A percentile compares a stretch with the other conserved stretches of the same genome.
Evolutionary conservation across 2,888 invertebrate species (phyloP).

Genomic region (Coronaproctus castanopsis): DNA sequence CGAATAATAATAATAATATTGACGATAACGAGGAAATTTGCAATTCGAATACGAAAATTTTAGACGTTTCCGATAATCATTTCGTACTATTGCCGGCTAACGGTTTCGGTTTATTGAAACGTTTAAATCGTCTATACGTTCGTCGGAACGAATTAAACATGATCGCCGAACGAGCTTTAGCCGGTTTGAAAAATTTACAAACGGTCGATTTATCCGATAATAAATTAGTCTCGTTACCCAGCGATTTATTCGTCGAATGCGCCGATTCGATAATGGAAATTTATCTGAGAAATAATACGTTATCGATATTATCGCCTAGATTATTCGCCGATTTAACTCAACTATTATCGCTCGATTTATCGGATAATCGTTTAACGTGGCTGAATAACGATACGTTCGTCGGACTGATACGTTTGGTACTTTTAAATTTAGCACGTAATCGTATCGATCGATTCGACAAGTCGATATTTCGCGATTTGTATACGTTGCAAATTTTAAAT

Average conservation of each 20-base stretch:
- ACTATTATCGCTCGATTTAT: conserved; percentile 60
- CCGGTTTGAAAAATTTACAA: conserved; percentile 58
- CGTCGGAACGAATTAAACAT: conserved; percentile 76
- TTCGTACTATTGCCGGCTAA: conserved; percentile 62
- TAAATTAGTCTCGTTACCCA: conserved; percentile 68
- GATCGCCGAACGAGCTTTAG: conserved; percentile 64
- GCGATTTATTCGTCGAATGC: conserved; percentile 61
- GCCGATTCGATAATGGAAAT: conserved; percentile 64
- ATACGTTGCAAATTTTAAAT: conserved; percentile 66
- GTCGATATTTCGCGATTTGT: conserved; percentile 63
- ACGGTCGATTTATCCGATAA: conserved; percentile 77
- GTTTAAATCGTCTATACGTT: conserved; percentile 58
- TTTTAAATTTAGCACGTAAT: conserved; percentile 70
- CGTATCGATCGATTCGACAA: conserved; percentile 59
- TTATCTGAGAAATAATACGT: conserved; percentile 76
- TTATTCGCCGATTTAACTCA: conserved; percentile 68
- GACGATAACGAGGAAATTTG: conserved; percentile 28
- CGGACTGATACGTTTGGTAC: conserved; percentile 67
- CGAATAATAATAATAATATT: too few relatives aligned
- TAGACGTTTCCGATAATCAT: conserved; percentile 68
- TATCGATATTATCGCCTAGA: conserved; percentile 63
- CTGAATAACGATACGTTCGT: conserved; percentile 66
- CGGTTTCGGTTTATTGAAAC: conserved; percentile 57
- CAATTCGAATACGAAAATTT: conserved; percentile 55
- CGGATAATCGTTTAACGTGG: conserved; percentile 71